These are phyloP conservation scores for Zosterops hypoxanthus DNA, from an alignment of 2,113 vertebrate genomes.

Conservation along the genomic window DNA sequence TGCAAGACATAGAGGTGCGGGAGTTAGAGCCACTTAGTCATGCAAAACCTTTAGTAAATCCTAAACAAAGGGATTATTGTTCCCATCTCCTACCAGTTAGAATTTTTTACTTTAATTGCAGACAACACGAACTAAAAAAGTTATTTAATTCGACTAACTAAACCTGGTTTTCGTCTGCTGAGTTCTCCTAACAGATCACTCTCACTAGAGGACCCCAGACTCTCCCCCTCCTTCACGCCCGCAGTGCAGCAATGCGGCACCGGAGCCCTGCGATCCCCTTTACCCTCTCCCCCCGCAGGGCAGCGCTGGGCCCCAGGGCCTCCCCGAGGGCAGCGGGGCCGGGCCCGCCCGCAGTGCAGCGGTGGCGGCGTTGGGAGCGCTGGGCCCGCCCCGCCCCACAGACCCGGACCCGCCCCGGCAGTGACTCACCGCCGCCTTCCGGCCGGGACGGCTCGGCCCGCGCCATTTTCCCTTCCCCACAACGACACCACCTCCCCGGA, in stretches of 20 bases:
- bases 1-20: fast-evolving
- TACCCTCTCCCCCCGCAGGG: fast-evolving
- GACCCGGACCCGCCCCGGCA: not conserved
- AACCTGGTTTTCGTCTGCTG: fast-evolving
- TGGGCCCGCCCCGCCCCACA: not conserved
- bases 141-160: fast-evolving
- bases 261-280: fast-evolving
- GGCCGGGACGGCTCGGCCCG: fast-evolving
- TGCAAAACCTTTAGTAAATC: fast-evolving
- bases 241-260: not conserved
- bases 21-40: fast-evolving
- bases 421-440: not conserved
- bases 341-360: not conserved
- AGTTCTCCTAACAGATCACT: fast-evolving
- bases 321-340: not conserved
- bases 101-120: fast-evolving
- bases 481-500: not conserved
- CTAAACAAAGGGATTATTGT: fast-evolving
- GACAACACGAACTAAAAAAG: fast-evolving
- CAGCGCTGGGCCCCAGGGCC: fast-evolving
- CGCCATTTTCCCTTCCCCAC: not conserved
- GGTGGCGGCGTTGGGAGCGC: not conserved
- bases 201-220: fast-evolving
- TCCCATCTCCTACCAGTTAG: fast-evolving
- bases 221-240: fast-evolving